Conservation (phyloP, 2,888 invertebrate species). For the Ditula angustiorana region DNA sequence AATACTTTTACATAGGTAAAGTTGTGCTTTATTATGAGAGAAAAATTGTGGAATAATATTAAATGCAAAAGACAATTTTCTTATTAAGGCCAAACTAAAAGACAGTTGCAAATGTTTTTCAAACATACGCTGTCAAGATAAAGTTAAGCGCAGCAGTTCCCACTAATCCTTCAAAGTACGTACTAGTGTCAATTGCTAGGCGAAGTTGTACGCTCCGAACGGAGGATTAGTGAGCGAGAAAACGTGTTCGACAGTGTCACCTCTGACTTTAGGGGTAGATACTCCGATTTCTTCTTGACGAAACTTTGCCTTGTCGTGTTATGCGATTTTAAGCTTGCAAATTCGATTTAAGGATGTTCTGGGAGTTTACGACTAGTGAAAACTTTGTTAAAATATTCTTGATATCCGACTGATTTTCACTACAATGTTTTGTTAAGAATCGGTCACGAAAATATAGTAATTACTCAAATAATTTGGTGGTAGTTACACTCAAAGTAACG, state of each 20-base stretch:
- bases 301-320: slow-evolving; percentile 47
- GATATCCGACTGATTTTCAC: no score
- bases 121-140: background rate
- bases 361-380: background rate
- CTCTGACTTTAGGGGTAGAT: slow-evolving; percentile 64
- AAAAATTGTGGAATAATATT: no score
- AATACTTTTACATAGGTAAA: no score
- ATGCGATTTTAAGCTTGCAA: background rate
- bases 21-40: no score
- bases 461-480: no score
- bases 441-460: no score
- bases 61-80: no score
- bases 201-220: slow-evolving; percentile 60
- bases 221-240: slow-evolving; percentile 64
- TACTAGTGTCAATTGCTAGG: slow-evolving; percentile 46
- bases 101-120: background rate
- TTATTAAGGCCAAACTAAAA: no score
- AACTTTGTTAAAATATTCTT: no score
- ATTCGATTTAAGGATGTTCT: background rate
- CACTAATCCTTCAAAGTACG: slow-evolving; percentile 12
- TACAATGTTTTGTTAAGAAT: no score
- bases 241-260: slow-evolving; percentile 68
- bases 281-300: slow-evolving; percentile 42
- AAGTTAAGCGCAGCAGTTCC: background rate
- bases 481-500: no score